Conservation (phyloP, 1,140 invertebrate genomes). For the Drosophila bipectinata region DNA sequence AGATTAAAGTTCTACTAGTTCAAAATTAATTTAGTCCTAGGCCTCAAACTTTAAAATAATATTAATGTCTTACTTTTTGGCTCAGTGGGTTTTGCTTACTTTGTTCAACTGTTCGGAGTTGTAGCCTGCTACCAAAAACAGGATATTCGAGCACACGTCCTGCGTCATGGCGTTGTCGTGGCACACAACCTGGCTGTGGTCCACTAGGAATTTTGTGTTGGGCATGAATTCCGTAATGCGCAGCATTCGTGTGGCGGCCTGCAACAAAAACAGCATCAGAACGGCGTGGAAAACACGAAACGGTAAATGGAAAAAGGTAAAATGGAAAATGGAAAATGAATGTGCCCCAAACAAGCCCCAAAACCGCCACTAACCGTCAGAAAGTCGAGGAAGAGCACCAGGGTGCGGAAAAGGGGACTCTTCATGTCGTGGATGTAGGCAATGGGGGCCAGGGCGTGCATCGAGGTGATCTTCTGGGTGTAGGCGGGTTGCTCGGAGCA, state of each 20-base stretch:
- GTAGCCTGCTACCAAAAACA: conserved; percentile 86
- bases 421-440: conserved; percentile 86
- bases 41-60: background rate
- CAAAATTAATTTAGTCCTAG: background rate
- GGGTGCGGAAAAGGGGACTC: conserved; percentile 84
- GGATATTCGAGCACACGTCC: conserved; percentile 85
- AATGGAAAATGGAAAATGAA: background rate
- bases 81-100: conserved; percentile 49
- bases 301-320: conserved; percentile 20
- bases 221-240: conserved; percentile 86
- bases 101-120: conserved; percentile 84
- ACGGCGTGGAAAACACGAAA: conserved; percentile 9
- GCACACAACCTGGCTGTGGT: conserved; percentile 85
- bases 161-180: conserved; percentile 84
- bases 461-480: conserved; percentile 87
- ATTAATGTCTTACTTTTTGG: background rate
- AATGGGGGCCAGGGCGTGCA: conserved; percentile 89
- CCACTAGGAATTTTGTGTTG: conserved; percentile 84
- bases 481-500: conserved; percentile 87
- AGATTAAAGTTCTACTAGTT: too few species aligned
- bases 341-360: background rate
- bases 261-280: conserved; percentile 21
- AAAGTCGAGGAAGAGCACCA: conserved; percentile 73
- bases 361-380: conserved; percentile 61
- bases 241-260: conserved; percentile 84